phyloP scores from a whole-genome alignment of 1,140 invertebrate genomes.

The Berghia stephanieae region DNA sequence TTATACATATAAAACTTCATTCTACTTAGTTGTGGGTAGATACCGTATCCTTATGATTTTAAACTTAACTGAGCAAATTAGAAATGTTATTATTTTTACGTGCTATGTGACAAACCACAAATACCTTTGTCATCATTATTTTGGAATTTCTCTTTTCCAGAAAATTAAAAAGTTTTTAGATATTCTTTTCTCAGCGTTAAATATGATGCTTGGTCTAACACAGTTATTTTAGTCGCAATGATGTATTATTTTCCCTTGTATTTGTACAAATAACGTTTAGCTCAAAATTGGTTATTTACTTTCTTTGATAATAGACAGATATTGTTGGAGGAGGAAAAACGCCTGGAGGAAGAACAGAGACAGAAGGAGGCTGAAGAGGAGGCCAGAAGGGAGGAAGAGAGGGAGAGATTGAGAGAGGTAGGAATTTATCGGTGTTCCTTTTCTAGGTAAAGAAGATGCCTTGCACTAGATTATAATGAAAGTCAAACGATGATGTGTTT shows the following conservation, averaged over 20 bases:
- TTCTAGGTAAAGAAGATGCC: background rate
- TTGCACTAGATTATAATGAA: background rate
- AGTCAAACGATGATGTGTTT: background rate
- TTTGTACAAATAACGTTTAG: background rate
- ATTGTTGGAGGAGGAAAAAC: constrained; percentile 44
- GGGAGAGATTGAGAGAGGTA: constrained; percentile 43
- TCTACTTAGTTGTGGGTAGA: too few relatives aligned
- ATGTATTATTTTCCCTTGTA: background rate
- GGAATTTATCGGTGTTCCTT: background rate
- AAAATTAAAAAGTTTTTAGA: background rate
- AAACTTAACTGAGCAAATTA: too few relatives aligned
- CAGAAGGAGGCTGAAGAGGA: constrained; percentile 43
- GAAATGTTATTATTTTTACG: too few relatives aligned
- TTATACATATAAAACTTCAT: background rate
- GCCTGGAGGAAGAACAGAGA: constrained; percentile 40
- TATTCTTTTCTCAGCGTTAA: background rate
- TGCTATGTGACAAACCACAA: too few relatives aligned
- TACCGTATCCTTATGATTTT: too few relatives aligned
- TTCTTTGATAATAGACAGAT: constrained; percentile 32
- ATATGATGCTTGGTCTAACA: background rate
- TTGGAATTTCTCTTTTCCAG: too few relatives aligned
- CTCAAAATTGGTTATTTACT: background rate
- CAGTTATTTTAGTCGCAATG: background rate
- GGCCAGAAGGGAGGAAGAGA: constrained; percentile 42
- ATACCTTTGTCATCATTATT: too few relatives aligned